Percentiles rank a stretch among this genome's conserved stretches.
Evolutionary conservation across 2,888 invertebrate genomes (phyloP).

Genomic region (Philaethria dido): DNA sequence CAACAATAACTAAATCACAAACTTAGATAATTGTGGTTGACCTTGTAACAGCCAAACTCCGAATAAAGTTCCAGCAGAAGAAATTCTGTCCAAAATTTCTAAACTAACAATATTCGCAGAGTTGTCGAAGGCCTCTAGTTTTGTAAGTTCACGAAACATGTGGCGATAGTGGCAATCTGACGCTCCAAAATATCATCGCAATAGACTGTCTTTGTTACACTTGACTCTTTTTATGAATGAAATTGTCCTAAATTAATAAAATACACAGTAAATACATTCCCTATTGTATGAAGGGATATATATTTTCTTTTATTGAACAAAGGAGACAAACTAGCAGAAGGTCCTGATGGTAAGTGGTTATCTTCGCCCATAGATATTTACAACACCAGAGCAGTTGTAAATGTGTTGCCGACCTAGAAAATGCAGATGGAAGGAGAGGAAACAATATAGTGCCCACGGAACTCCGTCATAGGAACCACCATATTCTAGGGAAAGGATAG

Average conservation of each 20-base stretch:
- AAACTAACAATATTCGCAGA: slow-evolving; percentile 33
- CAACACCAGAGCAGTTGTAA: too few relatives aligned
- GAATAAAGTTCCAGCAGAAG: neutral
- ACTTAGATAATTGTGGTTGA: neutral
- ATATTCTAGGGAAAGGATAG: too few relatives aligned
- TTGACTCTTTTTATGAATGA: neutral
- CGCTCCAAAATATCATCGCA: slow-evolving; percentile 8
- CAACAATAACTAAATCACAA: neutral
- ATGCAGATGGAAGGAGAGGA: too few relatives aligned
- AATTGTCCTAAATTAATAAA: neutral
- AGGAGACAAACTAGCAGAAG: too few relatives aligned
- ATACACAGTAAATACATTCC: too few relatives aligned
- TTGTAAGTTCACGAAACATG: slow-evolving; percentile 36
- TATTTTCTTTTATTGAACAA: too few relatives aligned
- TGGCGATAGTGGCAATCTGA: slow-evolving; percentile 36
- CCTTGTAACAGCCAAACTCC: slow-evolving; percentile 3
- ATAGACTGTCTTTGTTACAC: neutral
- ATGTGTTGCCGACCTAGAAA: too few relatives aligned
- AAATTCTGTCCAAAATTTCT: slow-evolving; percentile 3
- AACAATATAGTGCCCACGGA: too few relatives aligned
- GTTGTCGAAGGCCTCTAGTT: slow-evolving; percentile 29
- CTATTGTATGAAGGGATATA: too few relatives aligned
- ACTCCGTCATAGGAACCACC: too few relatives aligned
- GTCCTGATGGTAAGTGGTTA: too few relatives aligned
- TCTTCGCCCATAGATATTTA: too few relatives aligned